phyloP scores from a whole-genome alignment of 1,140 invertebrate species.

The Lamellibrachia luymesi region DNA sequence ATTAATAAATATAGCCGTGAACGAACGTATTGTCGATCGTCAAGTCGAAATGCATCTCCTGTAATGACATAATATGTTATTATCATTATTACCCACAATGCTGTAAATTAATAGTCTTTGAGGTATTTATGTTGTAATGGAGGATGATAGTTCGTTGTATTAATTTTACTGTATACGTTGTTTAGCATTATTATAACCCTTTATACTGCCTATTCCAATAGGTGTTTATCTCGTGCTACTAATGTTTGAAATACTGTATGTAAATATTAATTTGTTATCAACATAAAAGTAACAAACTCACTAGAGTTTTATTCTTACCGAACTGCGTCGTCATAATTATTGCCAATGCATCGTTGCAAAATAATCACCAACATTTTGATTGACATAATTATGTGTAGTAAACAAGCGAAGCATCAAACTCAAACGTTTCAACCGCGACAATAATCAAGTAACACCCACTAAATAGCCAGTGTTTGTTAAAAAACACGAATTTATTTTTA shows the following conservation, averaged over 20 bases:
- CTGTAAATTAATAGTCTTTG: too few species aligned
- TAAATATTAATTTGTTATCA: background rate
- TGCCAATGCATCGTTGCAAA: background rate
- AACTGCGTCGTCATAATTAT: background rate
- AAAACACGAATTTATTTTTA: background rate
- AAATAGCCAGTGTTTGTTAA: background rate
- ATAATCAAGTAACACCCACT: background rate
- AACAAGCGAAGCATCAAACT: background rate
- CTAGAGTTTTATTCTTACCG: background rate
- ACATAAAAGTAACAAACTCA: background rate
- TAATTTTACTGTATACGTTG: too few species aligned
- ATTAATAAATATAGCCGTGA: too few species aligned
- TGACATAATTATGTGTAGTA: background rate
- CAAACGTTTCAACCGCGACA: background rate
- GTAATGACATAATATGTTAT: too few species aligned
- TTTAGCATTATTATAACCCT: background rate
- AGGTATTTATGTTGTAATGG: too few species aligned
- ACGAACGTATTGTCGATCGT: too few species aligned
- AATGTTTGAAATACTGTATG: background rate
- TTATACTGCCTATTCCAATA: background rate
- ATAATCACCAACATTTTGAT: background rate
- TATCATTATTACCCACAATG: too few species aligned
- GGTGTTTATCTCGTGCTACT: background rate
- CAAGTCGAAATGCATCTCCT: too few species aligned
- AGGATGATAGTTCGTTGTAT: too few species aligned